These are phyloP conservation scores for Yponomeuta evonymella DNA, from an alignment of 2,888 invertebrate genomes.

Conservation along the genomic window DNA sequence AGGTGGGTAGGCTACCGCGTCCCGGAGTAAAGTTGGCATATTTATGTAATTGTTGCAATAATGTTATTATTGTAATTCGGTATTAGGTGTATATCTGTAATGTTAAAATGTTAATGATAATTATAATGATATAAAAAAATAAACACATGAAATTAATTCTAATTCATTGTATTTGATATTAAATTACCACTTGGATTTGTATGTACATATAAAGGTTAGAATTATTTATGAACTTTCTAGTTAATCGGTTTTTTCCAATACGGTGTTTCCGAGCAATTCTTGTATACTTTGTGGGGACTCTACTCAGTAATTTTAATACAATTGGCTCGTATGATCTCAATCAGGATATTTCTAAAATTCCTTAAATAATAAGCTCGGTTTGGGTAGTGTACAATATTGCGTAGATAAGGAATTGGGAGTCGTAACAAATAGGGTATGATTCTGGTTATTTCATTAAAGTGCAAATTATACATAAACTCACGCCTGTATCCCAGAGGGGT, in stretches of 20 bases:
- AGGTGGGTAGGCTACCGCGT: constrained; percentile 20
- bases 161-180: constrained; percentile 45
- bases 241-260: constrained; percentile 37
- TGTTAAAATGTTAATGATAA: neutral
- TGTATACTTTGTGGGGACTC: too few species aligned
- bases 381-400: too few species aligned
- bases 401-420: too few species aligned
- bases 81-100: constrained; percentile 52
- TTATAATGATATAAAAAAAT: neutral
- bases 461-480: too few species aligned
- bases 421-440: too few species aligned
- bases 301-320: too few species aligned
- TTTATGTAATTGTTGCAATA: constrained; percentile 6
- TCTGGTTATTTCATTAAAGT: too few species aligned
- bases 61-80: constrained; percentile 42
- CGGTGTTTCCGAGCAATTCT: too few species aligned
- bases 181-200: constrained; percentile 35
- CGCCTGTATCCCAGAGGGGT: too few species aligned
- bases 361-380: too few species aligned
- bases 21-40: neutral
- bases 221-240: constrained; percentile 58
- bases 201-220: constrained; percentile 41
- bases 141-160: constrained; percentile 35
- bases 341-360: too few species aligned
- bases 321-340: too few species aligned